Evolutionary conservation across 2,113 vertebrate species (phyloP), one percentile per base, ranked within the genome.

Genomic region (Spea multiplicata): DNA sequence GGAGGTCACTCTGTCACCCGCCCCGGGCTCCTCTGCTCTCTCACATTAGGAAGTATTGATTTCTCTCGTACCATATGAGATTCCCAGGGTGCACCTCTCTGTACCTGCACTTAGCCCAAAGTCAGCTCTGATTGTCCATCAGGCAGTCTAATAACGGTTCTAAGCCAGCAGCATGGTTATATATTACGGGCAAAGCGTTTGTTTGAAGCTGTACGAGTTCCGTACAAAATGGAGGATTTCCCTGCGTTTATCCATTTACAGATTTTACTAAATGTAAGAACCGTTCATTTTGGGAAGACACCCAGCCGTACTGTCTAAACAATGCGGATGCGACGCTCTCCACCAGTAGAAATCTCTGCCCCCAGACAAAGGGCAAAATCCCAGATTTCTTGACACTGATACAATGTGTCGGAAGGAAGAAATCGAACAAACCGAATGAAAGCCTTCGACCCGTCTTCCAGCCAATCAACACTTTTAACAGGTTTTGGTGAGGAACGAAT

Each of bases 401-500:
- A 5, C 12, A 13, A 12, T 59, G 10, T 59, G 5, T 59, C 55
- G 4, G 1, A 30, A 30, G 30, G 30, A 30, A 9, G 0, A 8
- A 59, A 59, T 59, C 14, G 55, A 5, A 4, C 55, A 5, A 4
- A 13, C 10, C 3, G 9, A 9, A 12, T 13, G 9, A 13, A 8
- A 59, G 8, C 4, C 9, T 12, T 30, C 30, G 5, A 59, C 55
- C 10, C 4, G 55, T 8, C 64, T 4, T 44, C 64, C 64, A 45
- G 8, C 4, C 17, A 17, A 8, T 8, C 64, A 45, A 9, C 64
- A 10, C 64, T 45, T 45, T 44, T 44, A 2, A 66, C 17, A 52
- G 30, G 44, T 52, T 65, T 65, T 47, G 55, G 69, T 78, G 61
- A n/a, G 68, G 44, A 55, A 13, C 14, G 71, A 61, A 80, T 57